phyloP scores from a whole-genome alignment of 1,140 invertebrate species.

The Rhopalosiphum maidis region DNA sequence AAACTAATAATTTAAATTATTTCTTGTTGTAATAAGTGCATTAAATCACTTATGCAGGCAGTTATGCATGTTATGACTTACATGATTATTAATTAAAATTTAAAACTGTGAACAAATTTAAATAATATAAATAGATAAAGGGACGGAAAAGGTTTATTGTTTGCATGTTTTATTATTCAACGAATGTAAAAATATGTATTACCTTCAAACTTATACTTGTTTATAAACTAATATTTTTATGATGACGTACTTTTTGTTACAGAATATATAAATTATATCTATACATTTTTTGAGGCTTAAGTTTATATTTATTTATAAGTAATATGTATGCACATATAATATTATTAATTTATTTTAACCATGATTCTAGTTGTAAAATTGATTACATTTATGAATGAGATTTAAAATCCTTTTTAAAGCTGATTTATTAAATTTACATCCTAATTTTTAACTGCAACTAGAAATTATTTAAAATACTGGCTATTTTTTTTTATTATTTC shows the following conservation, averaged over 20 bases:
- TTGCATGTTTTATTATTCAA: neutral
- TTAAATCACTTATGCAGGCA: neutral
- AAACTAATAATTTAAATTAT: too few relatives aligned
- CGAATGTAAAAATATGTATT: constrained; percentile 1
- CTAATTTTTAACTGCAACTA: neutral
- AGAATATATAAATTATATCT: neutral
- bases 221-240: neutral
- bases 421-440: neutral
- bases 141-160: neutral
- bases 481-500: neutral
- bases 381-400: neutral
- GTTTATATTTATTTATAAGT: neutral
- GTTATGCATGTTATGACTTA: too few relatives aligned
- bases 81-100: neutral
- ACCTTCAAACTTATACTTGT: neutral
- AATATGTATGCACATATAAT: neutral
- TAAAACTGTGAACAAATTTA: neutral
- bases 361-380: neutral
- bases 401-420: neutral
- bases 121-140: neutral
- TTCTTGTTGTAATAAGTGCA: neutral
- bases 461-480: too few relatives aligned
- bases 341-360: neutral
- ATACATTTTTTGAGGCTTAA: neutral
- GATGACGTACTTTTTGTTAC: neutral